Base-by-base conservation (phyloP, 2,888 invertebrate species). In the Amphiduros pacificus region DNA sequence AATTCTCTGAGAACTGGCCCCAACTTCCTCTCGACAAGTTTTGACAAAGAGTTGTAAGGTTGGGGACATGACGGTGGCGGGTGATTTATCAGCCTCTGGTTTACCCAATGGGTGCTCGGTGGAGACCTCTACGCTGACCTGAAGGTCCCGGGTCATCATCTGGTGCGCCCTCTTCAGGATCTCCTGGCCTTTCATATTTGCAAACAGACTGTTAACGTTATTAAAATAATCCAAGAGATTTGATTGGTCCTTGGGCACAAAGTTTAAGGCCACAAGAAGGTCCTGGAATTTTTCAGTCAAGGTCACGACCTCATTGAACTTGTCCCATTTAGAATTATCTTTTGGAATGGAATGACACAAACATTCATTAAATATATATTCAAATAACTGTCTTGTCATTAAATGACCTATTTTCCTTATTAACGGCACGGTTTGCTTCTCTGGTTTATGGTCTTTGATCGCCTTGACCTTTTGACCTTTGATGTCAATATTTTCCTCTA, bases 181-280 rank as follows among this genome's bases (percentile, higher is more conserved):
- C 9, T 66, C 68, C 56, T 68, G 66, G 31, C 64, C 60, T 50
- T 68, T 66, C 50, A 61, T 62, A 36, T 61, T 66, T 5, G 68
- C 69, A 55, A 69, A 69, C 29, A 69, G 58, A 29, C 55, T 55
- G 55, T 64, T 68, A 50, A 69, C 68, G 40, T 69, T 69, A 44
- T 69, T 69, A 36, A 69, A 51, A 31, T 65, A 65, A 52, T 69
- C 69, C 61, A 69, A 51, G 6, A 69, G 59, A 5, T 61, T 55
- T 0, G 57, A 26, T 14, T 65, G 54, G 22, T 55, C 54, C 20
- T 22, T 20, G 1, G 63, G 28, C 27, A 69, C 27, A 36, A 69
- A 69, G 24, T 59, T 59, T 14, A 66, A 50, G 2, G 50, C 22
- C 27, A 48, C 36, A 3, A 68, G 48, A 11, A 48, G 22, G 26